A percentile compares a stretch with the other conserved stretches of the same genome.
These are phyloP conservation scores for Dicranocentrus wangi DNA, from an alignment of 2,888 invertebrate genomes.

Conservation along the genomic window DNA sequence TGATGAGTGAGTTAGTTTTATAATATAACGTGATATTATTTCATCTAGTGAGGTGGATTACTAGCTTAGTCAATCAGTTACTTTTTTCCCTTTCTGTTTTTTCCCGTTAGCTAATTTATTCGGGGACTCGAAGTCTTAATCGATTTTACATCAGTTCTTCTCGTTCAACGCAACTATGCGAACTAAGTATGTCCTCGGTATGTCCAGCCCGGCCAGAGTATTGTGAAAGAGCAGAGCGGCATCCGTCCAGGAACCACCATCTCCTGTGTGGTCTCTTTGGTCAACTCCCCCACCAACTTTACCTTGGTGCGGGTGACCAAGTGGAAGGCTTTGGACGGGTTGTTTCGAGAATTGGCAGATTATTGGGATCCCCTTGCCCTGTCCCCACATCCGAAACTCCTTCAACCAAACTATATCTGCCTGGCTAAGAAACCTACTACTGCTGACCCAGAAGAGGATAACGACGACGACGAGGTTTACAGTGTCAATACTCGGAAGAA, in stretches of 20 bases:
- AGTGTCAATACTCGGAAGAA: conserved; percentile 31
- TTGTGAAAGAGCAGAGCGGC: conserved; percentile 6
- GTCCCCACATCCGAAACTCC: conserved; percentile 34
- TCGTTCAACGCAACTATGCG: too few species aligned
- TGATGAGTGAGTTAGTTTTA: too few species aligned
- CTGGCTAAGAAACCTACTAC: conserved; percentile 9
- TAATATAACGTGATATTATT: too few species aligned
- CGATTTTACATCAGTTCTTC: too few species aligned
- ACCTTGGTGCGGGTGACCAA: conserved; percentile 1
- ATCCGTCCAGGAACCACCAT: neutral
- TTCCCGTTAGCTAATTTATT: too few species aligned
- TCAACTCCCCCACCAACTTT: conserved; percentile 28
- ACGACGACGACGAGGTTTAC: conserved; percentile 37
- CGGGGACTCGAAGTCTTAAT: too few species aligned
- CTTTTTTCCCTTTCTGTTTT: too few species aligned
- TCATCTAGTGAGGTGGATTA: too few species aligned
- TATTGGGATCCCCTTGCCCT: neutral
- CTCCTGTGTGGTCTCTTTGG: conserved; percentile 16
- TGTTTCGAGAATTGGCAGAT: neutral
- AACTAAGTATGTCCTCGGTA: neutral
- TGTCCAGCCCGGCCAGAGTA: conserved; percentile 19
- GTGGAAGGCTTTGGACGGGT: conserved; percentile 11
- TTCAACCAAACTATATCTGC: conserved; percentile 17
- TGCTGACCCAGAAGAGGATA: conserved; percentile 20
- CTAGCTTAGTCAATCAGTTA: too few species aligned